Conservation (phyloP, 2,888 invertebrate species). For the Eupeodes luniger region DNA sequence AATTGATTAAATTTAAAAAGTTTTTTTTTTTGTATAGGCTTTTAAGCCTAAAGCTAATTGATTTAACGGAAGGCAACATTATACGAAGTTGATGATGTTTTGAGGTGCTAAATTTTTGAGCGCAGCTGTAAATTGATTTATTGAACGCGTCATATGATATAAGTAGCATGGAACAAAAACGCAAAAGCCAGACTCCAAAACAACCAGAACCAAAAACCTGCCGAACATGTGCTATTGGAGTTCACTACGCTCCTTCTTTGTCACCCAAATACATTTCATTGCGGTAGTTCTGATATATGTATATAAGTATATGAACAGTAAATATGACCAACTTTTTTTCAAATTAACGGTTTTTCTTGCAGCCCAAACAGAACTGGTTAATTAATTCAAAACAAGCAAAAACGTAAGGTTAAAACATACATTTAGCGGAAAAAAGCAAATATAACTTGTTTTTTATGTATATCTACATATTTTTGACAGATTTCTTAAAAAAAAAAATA, state of each 20-base stretch:
- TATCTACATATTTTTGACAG: too few species aligned
- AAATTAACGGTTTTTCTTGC: slow-evolving; percentile 9
- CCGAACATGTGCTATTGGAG: slow-evolving; percentile 55
- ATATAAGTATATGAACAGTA: neutral
- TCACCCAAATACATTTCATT: slow-evolving; percentile 16
- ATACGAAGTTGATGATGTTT: too few species aligned
- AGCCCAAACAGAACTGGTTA: neutral
- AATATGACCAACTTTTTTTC: slow-evolving; percentile 19
- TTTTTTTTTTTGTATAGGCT: too few species aligned
- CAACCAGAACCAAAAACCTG: slow-evolving; percentile 53
- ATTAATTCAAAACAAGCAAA: neutral
- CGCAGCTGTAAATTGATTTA: too few species aligned
- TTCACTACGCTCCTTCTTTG: slow-evolving; percentile 48
- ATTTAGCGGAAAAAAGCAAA: neutral
- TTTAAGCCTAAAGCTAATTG: too few species aligned
- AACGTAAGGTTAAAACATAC: neutral
- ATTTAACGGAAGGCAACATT: too few species aligned
- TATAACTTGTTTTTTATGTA: neutral
- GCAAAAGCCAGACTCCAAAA: slow-evolving; percentile 38
- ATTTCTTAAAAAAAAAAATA: too few species aligned
- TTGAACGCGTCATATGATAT: too few species aligned
- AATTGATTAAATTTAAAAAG: too few species aligned
- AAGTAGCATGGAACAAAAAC: neutral
- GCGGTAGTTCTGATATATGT: neutral
- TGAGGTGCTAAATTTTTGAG: too few species aligned